These are phyloP conservation scores for Drosophila infuscata DNA, from an alignment of 2,888 invertebrate genomes.

Conservation along the genomic window DNA sequence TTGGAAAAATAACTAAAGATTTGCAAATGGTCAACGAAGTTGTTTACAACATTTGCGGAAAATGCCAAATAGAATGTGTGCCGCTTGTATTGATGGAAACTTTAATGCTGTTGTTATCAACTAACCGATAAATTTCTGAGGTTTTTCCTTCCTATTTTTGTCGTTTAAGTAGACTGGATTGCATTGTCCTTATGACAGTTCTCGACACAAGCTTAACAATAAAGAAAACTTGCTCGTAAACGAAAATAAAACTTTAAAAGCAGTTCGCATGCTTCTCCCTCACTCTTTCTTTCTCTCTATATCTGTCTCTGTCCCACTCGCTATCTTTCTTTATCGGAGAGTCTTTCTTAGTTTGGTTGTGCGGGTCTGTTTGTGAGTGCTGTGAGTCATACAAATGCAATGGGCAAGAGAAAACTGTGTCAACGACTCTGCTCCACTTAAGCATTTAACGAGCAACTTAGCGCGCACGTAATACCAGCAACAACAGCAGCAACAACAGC, in stretches of 20 bases:
- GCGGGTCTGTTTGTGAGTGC: slow-evolving; percentile 45
- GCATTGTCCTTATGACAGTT: slow-evolving; percentile 57
- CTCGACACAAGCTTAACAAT: slow-evolving; percentile 48
- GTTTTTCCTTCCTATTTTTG: background rate
- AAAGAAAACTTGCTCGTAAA: slow-evolving; percentile 55
- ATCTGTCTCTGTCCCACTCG: background rate
- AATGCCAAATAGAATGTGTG: background rate
- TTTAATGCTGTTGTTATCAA: slow-evolving; percentile 37
- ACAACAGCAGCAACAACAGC: slow-evolving; percentile 34
- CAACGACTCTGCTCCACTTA: slow-evolving; percentile 82
- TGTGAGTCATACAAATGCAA: slow-evolving; percentile 66
- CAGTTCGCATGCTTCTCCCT: slow-evolving; percentile 36
- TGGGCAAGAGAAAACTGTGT: slow-evolving; percentile 69
- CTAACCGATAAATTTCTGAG: slow-evolving; percentile 39
- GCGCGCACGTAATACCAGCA: slow-evolving; percentile 60
- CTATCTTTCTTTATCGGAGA: background rate
- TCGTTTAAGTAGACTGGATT: slow-evolving; percentile 32
- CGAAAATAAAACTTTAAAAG: slow-evolving; percentile 61
- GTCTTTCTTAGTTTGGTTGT: background rate
- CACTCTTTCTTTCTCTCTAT: background rate
- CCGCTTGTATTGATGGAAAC: slow-evolving; percentile 35
- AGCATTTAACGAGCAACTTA: slow-evolving; percentile 76
- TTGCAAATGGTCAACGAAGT: background rate
- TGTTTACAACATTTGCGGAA: background rate
- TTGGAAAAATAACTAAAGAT: background rate